These are phyloP conservation scores for Conger conger DNA, from an alignment of 2,113 vertebrate species.

Conservation along the genomic window DNA sequence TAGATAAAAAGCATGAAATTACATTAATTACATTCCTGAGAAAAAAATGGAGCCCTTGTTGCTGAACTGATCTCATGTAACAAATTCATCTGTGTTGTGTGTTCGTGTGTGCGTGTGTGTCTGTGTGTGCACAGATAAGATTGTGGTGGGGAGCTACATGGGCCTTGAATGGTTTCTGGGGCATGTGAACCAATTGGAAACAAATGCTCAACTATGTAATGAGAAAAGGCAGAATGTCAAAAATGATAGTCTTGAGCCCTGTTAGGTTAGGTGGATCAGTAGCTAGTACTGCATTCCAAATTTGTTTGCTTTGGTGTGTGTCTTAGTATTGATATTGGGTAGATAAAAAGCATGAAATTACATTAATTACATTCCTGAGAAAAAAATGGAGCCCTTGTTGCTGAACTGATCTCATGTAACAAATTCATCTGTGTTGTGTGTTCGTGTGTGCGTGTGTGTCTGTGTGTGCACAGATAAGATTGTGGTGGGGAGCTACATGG, in stretches of 20 bases:
- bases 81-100: background rate
- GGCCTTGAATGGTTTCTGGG: constrained; percentile 50
- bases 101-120: constrained; percentile 1
- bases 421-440: background rate
- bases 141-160: constrained; percentile 92
- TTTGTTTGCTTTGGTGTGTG: background rate
- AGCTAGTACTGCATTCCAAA: background rate
- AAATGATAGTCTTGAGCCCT: too few relatives aligned
- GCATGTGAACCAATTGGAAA: background rate
- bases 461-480: constrained; percentile 80
- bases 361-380: too few relatives aligned
- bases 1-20: too few relatives aligned
- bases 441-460: background rate
- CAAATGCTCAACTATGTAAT: background rate
- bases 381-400: too few relatives aligned
- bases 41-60: too few relatives aligned
- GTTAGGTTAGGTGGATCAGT: background rate
- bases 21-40: too few relatives aligned
- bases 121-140: constrained; percentile 76
- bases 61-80: too few relatives aligned
- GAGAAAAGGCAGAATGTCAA: background rate
- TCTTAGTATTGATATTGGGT: too few relatives aligned
- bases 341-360: too few relatives aligned
- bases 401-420: too few relatives aligned
- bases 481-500: constrained; percentile 91